Percentiles rank a stretch among this genome's conserved stretches.
These are phyloP conservation scores for Pterostichus niger DNA, from an alignment of 2,888 invertebrate genomes.

Conservation along the genomic window DNA sequence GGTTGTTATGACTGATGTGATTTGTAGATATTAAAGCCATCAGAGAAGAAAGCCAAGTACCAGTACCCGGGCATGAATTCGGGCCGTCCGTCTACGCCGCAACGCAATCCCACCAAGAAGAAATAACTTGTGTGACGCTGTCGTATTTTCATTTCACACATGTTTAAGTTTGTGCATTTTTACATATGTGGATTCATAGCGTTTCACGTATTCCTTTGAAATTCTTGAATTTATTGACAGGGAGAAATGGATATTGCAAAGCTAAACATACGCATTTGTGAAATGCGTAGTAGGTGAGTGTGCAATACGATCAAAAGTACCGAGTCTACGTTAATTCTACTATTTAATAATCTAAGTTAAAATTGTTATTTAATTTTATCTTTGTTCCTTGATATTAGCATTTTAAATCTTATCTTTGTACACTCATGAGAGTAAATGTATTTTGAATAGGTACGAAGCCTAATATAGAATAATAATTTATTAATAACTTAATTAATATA, in stretches of 20 bases:
- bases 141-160: slow-evolving; percentile 60
- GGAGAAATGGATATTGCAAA: slow-evolving; percentile 48
- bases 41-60: slow-evolving; percentile 99
- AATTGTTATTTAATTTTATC: slow-evolving; percentile 66
- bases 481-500: slow-evolving; percentile 62
- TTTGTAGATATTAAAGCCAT: slow-evolving; percentile 97
- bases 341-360: slow-evolving; percentile 48
- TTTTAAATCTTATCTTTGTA: slow-evolving; percentile 59
- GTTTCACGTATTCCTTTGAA: slow-evolving; percentile 45
- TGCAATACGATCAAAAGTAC: slow-evolving; percentile 60
- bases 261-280: slow-evolving; percentile 22
- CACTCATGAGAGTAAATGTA: slow-evolving; percentile 46
- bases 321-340: slow-evolving; percentile 55
- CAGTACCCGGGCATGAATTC: slow-evolving; percentile 95
- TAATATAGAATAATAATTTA: slow-evolving; percentile 64
- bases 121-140: slow-evolving; percentile 74
- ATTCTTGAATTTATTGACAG: slow-evolving; percentile 24
- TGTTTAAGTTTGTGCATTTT: slow-evolving; percentile 61
- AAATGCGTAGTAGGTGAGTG: slow-evolving; percentile 29
- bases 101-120: slow-evolving; percentile 86
- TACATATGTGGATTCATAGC: slow-evolving; percentile 62
- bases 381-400: slow-evolving; percentile 54
- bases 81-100: slow-evolving; percentile 91
- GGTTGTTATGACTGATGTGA: neutral
- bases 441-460: slow-evolving; percentile 56